Percentiles rank a stretch among this genome's conserved stretches.
These are phyloP conservation scores for Paramacrobiotus metropolitanus DNA, from an alignment of 1,140 invertebrate species.

Conservation along the genomic window DNA sequence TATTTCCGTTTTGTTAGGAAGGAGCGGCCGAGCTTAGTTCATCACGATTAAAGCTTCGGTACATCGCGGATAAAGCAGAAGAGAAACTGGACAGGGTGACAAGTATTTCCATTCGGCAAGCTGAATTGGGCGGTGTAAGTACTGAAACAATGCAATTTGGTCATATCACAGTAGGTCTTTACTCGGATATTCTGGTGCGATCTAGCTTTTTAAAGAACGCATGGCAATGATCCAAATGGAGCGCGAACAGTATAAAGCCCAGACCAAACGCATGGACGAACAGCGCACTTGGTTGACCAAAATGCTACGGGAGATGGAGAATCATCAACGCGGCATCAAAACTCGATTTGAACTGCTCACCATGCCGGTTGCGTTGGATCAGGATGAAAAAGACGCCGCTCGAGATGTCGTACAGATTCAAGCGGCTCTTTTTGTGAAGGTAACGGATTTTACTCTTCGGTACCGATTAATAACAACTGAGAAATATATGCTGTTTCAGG, in stretches of 20 bases:
- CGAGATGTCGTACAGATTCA: constrained; percentile 1
- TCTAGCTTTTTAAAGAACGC: not conserved
- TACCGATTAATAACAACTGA: not conserved
- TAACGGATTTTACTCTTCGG: not conserved
- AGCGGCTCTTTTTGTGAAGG: not conserved
- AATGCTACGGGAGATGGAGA: not conserved
- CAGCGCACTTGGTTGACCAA: constrained; percentile 1
- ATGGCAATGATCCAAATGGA: not conserved
- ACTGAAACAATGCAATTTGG: not conserved
- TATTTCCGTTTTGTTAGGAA: not conserved
- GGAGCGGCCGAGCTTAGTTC: not conserved
- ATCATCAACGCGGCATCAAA: not conserved
- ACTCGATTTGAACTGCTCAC: not conserved
- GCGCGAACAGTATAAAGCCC: not conserved
- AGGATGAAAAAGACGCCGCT: not conserved
- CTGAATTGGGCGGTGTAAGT: not conserved
- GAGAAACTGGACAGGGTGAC: not conserved
- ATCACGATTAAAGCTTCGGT: not conserved
- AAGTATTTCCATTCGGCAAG: not conserved
- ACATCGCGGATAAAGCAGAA: constrained; percentile 3
- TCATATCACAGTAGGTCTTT: too few relatives aligned
- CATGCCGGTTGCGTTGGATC: not conserved
- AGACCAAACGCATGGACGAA: not conserved
- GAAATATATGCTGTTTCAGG: not conserved
- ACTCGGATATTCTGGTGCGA: too few relatives aligned